Evolutionary conservation across 2,797 vertebrate genomes (phyloP), one percentile per base, ranked within the genome.

Genomic region (Dryobates pubescens): DNA sequence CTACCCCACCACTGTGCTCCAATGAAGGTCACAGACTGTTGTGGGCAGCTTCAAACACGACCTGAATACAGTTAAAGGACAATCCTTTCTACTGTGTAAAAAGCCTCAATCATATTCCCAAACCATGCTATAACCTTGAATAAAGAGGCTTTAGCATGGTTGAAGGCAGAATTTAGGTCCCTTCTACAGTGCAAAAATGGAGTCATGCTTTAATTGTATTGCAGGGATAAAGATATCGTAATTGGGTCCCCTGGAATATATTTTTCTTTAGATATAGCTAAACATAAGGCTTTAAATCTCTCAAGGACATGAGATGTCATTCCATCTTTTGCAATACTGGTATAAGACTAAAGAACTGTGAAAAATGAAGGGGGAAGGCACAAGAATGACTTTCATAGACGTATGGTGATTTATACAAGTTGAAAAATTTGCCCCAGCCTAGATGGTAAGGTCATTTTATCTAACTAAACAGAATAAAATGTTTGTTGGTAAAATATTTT

Each of bases 201-300:
- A 91, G 82, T 88, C 72, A 85, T 67, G 93, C 69, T 94, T 93
- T 92, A 93, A 96, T 78, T 94, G 70, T 56, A 91, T 94, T 89
- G 63, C 29, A 89, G n/a, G 75, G 69, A 95, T 93, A 90, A 91
- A 87, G 75, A 85, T 72, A 93, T 59, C 85, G 84, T 86, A 95
- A 93, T 93, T 94, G 36, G 45, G 65, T 90, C 65, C 32, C 34
- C 36, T 82, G 53, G 69, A 95, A 94, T 87, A 75, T 67, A 17
- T 78, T 86, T 94, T 92, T 89, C 79, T 91, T 95, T 93, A 92
- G 47, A 81, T 95, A 91, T 64, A 91, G 67, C 51, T 87, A 84
- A 76, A 62, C 3, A 6, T 41, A 92, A 88, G 86, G 41, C 54
- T 68, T 89, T 89, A 92, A 73, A 90, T 89, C 71, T 94, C 59